Evolutionary conservation across 2,113 vertebrate genomes (phyloP).

Genomic region (mouse (Mus musculus)): GRCm39 chr12:42601001-42601500

Average conservation of each 20-base stretch:
- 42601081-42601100: neutral
- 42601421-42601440: neutral
- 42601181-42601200: neutral
- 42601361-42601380: neutral
- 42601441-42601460: slow-evolving; percentile 40
- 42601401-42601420: neutral
- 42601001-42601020: neutral
- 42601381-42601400: neutral
- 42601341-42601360: slow-evolving; percentile 21
- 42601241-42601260: slow-evolving; percentile 13
- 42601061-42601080: neutral
- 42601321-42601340: neutral
- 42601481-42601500: neutral
- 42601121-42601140: neutral
- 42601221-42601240: neutral
- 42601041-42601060: neutral
- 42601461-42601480: slow-evolving; percentile 58
- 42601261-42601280: neutral
- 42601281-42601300: neutral
- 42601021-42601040: neutral
- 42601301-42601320: neutral
- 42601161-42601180: neutral
- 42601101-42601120: neutral
- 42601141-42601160: neutral
- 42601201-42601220: neutral